Evolutionary conservation across 2,888 invertebrate genomes (phyloP).

Genomic region (Galerucella nymphaeae): DNA sequence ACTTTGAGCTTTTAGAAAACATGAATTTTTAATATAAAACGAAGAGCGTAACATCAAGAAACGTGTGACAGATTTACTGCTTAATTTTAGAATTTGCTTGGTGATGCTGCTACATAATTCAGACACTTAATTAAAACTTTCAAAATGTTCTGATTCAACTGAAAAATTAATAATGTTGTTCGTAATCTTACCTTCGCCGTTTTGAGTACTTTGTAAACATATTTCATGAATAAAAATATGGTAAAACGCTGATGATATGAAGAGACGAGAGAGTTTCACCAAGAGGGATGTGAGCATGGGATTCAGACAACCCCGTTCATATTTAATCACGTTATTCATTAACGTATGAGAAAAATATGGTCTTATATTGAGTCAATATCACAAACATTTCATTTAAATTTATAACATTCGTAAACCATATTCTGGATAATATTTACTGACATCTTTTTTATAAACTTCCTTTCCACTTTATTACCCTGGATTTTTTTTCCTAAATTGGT

Average conservation of each 20-base stretch:
- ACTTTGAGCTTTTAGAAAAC: constrained; percentile 40
- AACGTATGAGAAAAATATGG: not conserved
- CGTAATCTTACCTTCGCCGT: constrained; percentile 30
- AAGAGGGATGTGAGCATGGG: not conserved
- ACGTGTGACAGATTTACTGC: constrained; percentile 47
- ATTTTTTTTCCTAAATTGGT: not conserved
- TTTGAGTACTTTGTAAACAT: constrained; percentile 23
- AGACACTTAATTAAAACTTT: constrained; percentile 47
- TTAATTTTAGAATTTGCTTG: constrained; percentile 43
- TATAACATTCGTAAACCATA: too few relatives aligned
- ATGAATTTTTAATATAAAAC: constrained; percentile 48
- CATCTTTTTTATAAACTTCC: not conserved
- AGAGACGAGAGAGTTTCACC: not conserved
- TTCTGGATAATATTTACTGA: not conserved
- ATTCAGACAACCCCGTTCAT: not conserved
- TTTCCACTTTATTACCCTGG: not conserved
- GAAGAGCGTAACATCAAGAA: constrained; percentile 23
- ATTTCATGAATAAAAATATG: constrained; percentile 30
- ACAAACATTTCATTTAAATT: too few relatives aligned
- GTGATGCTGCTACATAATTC: constrained; percentile 40
- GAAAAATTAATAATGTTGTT: constrained; percentile 38
- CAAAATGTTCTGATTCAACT: constrained; percentile 32
- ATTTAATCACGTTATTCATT: not conserved
- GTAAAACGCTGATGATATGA: not conserved
- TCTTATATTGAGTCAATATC: too few relatives aligned